Evolutionary conservation across 2,113 vertebrate species (phyloP).

Genomic region (Macrotus californicus): DNA sequence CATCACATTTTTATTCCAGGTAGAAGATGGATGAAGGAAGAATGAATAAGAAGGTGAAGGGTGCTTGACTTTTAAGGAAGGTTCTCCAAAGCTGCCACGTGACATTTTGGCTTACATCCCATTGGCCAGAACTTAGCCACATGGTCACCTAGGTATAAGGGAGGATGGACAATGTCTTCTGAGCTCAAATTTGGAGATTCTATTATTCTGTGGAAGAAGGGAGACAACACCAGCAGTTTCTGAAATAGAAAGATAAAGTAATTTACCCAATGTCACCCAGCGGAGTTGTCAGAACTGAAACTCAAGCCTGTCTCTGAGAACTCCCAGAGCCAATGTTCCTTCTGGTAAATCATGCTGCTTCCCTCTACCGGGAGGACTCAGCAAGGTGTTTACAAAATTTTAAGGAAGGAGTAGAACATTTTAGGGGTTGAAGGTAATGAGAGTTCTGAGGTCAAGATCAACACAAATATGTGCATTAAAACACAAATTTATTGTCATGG

Average conservation of each 20-base stretch:
- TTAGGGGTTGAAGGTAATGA: neutral
- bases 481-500: neutral
- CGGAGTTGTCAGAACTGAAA: neutral
- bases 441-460: neutral
- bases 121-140: neutral
- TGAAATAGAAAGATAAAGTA: neutral
- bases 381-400: neutral
- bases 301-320: neutral
- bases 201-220: neutral
- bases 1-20: neutral
- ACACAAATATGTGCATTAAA: neutral
- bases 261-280: neutral
- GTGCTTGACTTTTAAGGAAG: neutral
- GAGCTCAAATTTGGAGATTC: neutral
- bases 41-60: neutral
- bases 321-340: neutral
- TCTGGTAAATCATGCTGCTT: neutral
- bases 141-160: neutral
- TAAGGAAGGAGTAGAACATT: neutral
- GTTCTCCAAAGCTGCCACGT: neutral
- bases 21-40: neutral
- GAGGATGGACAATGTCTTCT: neutral
- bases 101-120: neutral
- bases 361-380: neutral
- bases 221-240: neutral